Evolutionary conservation across 2,113 vertebrate species (phyloP).

Genomic region (Prionailurus viverrinus): DNA sequence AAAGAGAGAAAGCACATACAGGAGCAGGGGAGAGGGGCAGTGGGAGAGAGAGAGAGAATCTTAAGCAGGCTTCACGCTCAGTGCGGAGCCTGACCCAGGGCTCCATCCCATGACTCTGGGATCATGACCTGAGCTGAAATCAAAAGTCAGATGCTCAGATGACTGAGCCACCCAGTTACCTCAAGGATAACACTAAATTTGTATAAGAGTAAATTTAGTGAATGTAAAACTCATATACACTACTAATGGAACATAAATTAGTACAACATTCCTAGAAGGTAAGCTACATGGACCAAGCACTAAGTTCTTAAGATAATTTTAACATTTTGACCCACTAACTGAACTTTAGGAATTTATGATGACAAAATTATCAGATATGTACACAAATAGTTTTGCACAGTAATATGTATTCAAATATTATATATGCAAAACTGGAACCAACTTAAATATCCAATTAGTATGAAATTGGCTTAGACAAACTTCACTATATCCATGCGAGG

Average conservation of each 20-base stretch:
- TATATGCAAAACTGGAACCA: neutral
- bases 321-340: neutral
- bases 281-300: neutral
- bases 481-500: neutral
- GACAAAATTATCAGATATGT: neutral
- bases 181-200: neutral
- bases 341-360: neutral
- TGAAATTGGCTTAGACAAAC: neutral
- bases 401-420: neutral
- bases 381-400: neutral
- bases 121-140: too few species aligned
- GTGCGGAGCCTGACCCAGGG: too few species aligned
- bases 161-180: too few species aligned
- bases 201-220: neutral
- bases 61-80: too few species aligned
- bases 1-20: too few species aligned
- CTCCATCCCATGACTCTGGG: too few species aligned
- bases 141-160: too few species aligned
- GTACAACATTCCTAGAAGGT: neutral
- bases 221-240: neutral
- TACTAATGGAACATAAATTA: neutral
- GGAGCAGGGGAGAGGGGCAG: too few species aligned
- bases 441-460: neutral
- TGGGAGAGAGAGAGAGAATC: too few species aligned
- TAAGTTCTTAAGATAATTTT: neutral